Percentiles rank a stretch among this genome's conserved stretches.
Evolutionary conservation across 1,140 invertebrate genomes (phyloP).

Genomic region (Kradibia gibbosae): DNA sequence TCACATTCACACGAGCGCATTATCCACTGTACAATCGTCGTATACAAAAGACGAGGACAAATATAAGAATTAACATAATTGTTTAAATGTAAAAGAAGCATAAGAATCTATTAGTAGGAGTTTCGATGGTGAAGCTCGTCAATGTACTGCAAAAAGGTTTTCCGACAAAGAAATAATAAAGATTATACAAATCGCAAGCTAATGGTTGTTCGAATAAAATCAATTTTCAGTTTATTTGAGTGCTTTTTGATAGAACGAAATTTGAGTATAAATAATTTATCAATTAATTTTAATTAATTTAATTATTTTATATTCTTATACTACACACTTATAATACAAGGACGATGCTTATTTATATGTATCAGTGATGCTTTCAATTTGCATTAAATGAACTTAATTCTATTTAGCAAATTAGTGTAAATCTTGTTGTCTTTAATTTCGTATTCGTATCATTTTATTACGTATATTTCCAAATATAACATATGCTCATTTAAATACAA

Average conservation of each 20-base stretch:
- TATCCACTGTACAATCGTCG: conserved; percentile 19
- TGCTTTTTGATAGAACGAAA: not conserved
- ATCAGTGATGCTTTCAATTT: conserved; percentile 32
- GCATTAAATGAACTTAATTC: conserved; percentile 11
- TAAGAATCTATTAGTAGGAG: conserved; percentile 10
- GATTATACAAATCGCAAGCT: not conserved
- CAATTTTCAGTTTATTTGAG: not conserved
- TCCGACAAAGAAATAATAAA: not conserved
- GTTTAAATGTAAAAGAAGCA: conserved; percentile 34
- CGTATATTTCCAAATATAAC: too few species aligned
- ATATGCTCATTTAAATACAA: not conserved
- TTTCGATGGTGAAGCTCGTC: not conserved
- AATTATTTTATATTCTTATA: conserved; percentile 25
- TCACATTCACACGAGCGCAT: conserved; percentile 14
- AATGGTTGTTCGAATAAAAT: conserved; percentile 26
- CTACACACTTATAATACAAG: conserved; percentile 35
- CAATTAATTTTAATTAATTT: not conserved
- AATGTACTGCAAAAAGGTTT: conserved; percentile 8
- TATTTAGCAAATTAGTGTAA: conserved; percentile 6
- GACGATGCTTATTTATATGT: too few species aligned
- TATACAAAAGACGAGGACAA: conserved; percentile 20
- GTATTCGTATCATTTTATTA: too few species aligned
- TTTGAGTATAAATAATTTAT: conserved; percentile 8
- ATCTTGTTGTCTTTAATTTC: too few species aligned
- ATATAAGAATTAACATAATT: conserved; percentile 33